Evolutionary conservation across 2,113 vertebrate genomes (phyloP).

Genomic region (Labeo catla): DNA sequence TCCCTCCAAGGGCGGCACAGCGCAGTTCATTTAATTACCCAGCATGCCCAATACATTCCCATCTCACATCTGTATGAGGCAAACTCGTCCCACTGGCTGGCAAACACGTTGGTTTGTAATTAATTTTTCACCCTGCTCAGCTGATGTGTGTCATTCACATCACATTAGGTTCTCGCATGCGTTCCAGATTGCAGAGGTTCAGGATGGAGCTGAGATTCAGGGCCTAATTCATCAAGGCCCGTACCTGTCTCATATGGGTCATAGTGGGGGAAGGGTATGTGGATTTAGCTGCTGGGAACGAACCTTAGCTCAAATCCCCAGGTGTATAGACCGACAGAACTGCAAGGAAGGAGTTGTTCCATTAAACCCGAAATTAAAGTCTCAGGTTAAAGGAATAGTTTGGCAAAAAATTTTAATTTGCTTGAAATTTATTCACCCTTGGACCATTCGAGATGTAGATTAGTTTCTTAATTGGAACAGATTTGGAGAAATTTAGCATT

Average conservation of each 20-base stretch:
- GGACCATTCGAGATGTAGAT: too few relatives aligned
- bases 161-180: slow-evolving; percentile 35
- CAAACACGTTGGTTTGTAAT: slow-evolving; percentile 46
- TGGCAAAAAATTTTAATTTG: too few relatives aligned
- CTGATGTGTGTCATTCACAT: slow-evolving; percentile 49
- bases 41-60: slow-evolving; percentile 20
- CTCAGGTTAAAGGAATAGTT: too few relatives aligned
- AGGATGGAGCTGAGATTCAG: slow-evolving; percentile 16
- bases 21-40: slow-evolving; percentile 47
- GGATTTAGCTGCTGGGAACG: slow-evolving; percentile 23
- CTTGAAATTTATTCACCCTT: too few relatives aligned
- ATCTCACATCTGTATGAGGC: slow-evolving; percentile 43
- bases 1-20: slow-evolving; percentile 47
- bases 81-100: slow-evolving; percentile 48
- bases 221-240: slow-evolving; percentile 56
- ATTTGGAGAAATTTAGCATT: neutral
- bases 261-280: slow-evolving; percentile 49
- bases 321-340: slow-evolving; percentile 28
- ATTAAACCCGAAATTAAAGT: neutral
- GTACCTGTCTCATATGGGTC: slow-evolving; percentile 56
- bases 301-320: slow-evolving; percentile 32
- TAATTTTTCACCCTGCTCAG: slow-evolving; percentile 53
- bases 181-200: neutral
- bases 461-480: neutral
- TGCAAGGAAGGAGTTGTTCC: slow-evolving; percentile 27